These are phyloP conservation scores for Aradophagus sp. DNA, from an alignment of 1,140 invertebrate genomes.

Conservation along the genomic window DNA sequence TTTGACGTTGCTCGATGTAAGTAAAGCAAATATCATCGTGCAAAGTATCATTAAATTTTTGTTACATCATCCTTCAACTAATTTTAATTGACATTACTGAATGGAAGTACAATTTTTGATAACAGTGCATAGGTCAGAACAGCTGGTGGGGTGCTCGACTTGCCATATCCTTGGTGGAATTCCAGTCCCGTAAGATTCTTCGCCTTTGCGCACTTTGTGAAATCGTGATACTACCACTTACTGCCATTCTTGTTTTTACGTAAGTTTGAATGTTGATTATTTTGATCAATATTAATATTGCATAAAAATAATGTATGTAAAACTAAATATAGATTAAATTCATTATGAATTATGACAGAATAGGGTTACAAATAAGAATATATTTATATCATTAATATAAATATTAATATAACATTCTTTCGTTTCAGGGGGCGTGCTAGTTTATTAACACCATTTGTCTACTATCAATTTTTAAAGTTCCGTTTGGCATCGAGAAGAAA, in stretches of 20 bases:
- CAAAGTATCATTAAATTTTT: conserved; percentile 27
- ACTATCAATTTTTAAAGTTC: conserved; percentile 94
- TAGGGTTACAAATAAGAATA: too few species aligned
- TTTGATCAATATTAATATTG: background rate
- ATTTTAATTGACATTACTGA: conserved; percentile 37
- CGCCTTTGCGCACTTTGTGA: conserved; percentile 91
- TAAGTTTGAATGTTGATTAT: conserved; percentile 72
- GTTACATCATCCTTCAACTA: conserved; percentile 6
- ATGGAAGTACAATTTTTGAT: conserved; percentile 58
- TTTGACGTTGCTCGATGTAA: conserved; percentile 90
- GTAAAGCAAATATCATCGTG: conserved; percentile 71
- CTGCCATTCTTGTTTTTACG: conserved; percentile 88
- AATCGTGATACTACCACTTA: conserved; percentile 93
- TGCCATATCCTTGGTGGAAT: conserved; percentile 89
- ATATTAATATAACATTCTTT: conserved; percentile 17
- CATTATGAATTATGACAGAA: background rate
- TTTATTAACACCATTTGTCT: conserved; percentile 92
- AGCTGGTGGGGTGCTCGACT: conserved; percentile 91
- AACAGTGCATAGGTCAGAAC: conserved; percentile 89
- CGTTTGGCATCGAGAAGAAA: conserved; percentile 94
- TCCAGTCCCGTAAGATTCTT: conserved; percentile 90
- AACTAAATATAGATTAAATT: background rate
- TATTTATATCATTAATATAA: too few species aligned
- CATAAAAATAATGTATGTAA: too few species aligned
- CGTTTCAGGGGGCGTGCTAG: conserved; percentile 86